These are phyloP conservation scores for Agelastica alni DNA, from an alignment of 2,888 invertebrate species.

Conservation along the genomic window DNA sequence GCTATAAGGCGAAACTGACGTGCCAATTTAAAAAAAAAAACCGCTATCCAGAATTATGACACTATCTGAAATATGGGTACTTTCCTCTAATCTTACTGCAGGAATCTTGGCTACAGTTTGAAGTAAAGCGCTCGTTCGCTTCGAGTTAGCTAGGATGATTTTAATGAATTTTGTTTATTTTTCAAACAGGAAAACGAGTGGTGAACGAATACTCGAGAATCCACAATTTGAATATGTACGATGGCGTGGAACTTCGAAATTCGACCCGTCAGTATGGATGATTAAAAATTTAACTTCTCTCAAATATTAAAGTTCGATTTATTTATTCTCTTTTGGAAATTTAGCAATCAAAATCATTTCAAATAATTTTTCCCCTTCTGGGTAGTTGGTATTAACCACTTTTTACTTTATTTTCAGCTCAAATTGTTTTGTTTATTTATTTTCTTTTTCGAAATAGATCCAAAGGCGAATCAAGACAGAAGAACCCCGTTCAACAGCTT, in stretches of 20 bases:
- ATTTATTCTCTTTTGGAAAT: slow-evolving; percentile 25
- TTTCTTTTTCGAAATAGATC: slow-evolving; percentile 47
- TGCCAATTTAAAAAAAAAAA: too few species aligned
- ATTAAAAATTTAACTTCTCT: slow-evolving; percentile 60
- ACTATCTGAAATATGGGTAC: too few species aligned
- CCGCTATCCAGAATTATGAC: too few species aligned
- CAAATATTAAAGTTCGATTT: slow-evolving; percentile 25
- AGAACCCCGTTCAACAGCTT: slow-evolving; percentile 51
- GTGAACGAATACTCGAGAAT: slow-evolving; percentile 76
- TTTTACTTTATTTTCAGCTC: slow-evolving; percentile 7
- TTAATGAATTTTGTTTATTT: slow-evolving; percentile 5
- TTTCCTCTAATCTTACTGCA: too few species aligned
- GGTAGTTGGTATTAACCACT: too few species aligned
- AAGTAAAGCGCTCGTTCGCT: too few species aligned
- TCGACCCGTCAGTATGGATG: slow-evolving; percentile 81
- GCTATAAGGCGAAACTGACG: too few species aligned
- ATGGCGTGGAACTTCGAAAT: slow-evolving; percentile 74
- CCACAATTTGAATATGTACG: slow-evolving; percentile 76
- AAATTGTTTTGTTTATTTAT: slow-evolving; percentile 36
- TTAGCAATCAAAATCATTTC: too few species aligned
- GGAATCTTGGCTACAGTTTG: too few species aligned
- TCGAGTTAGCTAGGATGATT: background rate
- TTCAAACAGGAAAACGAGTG: slow-evolving; percentile 66
- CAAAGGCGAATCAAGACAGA: slow-evolving; percentile 53
- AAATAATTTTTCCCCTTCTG: too few species aligned